Evolutionary conservation across 2,113 vertebrate species (phyloP).

Genomic region (Charadrius vociferus): DNA sequence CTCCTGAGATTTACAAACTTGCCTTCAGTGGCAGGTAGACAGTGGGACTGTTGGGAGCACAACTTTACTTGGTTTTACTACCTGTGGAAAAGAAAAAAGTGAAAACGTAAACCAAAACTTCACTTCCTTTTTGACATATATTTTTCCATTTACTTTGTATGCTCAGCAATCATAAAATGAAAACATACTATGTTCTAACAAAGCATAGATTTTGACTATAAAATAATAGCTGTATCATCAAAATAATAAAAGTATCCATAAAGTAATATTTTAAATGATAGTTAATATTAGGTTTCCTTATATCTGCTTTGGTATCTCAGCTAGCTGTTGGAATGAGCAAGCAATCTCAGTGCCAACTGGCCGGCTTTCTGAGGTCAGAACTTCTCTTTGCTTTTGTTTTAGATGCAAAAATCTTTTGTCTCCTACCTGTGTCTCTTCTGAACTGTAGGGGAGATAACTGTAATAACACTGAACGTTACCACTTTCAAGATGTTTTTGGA

Average conservation of each 20-base stretch:
- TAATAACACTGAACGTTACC: background rate
- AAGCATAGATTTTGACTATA: background rate
- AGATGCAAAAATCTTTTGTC: background rate
- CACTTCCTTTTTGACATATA: background rate
- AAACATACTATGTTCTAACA: background rate
- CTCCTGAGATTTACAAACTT: background rate
- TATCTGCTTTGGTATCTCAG: background rate
- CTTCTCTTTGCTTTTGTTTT: background rate
- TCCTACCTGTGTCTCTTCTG: background rate
- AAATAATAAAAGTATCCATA: background rate
- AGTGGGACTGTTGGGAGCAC: background rate
- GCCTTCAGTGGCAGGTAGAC: background rate
- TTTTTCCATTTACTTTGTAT: background rate
- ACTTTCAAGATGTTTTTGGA: background rate
- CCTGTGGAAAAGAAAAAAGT: background rate
- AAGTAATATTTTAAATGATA: background rate
- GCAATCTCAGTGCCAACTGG: background rate
- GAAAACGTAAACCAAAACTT: background rate
- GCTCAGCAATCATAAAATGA: background rate
- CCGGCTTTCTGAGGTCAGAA: slow-evolving; percentile 2
- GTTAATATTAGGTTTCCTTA: background rate
- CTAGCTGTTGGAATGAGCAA: background rate
- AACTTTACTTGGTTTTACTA: background rate
- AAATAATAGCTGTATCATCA: background rate
- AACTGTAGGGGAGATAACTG: background rate